Evolutionary conservation across 1,140 invertebrate species (phyloP), one percentile per base, ranked within the genome.

Genomic region (Nylanderia fulva): DNA sequence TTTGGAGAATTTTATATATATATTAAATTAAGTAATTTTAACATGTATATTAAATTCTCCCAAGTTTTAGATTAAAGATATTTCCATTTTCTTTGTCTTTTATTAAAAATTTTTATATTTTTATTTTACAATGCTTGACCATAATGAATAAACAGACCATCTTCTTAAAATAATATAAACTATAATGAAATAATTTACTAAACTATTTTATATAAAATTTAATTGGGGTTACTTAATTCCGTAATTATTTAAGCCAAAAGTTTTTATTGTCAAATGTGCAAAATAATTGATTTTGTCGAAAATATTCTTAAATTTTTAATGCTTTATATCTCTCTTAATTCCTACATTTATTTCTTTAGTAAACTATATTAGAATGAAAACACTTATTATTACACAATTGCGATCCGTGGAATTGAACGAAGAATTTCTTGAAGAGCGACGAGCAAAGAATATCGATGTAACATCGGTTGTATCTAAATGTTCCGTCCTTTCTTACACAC

Each of bases 381-480:
- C 36, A 1, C 21, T n/a, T 42, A 11, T 39, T 18, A 29, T 27
- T n/a, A n/a, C n/a, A 33, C n/a, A 21, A 7, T 72, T 11, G n/a
- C n/a, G 6, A 68, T 24, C 5, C 2, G 29, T 29, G 11, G 8
- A 61, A 79, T 79, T 27, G 29, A 85, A 52, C 15, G n/a, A n/a
- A n/a, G n/a, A n/a, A n/a, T 69, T 80, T 7, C 15, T 52, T n/a
- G 13, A 48, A 80, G 13, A 21, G 21, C 21, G 3, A 13, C 18
- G 13, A 80, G 9, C 27, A 68, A 80, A 7, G 77, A 85, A 68
- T 71, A 54, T 63, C 18, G 54, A 21, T 66, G 45, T 18, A 66
- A 79, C 42, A 24, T 54, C 11, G 39, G 13, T 36, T 85, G 15
- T 13, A 52, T 42, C 39, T 85, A 60, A 48, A 21, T 79, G 29